Conservation (phyloP, 1,140 invertebrate species). For the Conus betulinus region DNA sequence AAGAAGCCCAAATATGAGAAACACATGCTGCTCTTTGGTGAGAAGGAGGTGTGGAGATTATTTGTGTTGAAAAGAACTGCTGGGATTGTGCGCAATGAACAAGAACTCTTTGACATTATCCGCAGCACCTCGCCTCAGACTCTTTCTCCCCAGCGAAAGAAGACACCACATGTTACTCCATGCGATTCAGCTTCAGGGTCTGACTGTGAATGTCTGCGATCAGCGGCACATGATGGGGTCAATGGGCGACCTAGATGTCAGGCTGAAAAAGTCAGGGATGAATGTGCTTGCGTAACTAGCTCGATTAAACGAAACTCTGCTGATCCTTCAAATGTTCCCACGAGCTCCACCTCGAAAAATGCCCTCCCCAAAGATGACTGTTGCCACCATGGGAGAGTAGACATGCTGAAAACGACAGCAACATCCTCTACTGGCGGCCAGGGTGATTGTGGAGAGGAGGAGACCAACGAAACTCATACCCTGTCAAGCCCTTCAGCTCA, state of each 20-base stretch:
- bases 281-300: conserved; percentile 31
- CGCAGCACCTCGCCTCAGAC: conserved; percentile 3
- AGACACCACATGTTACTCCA: conserved; percentile 7
- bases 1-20: conserved; percentile 62
- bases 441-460: conserved; percentile 23
- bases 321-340: conserved; percentile 15
- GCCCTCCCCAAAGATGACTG: not conserved
- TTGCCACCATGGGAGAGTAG: not conserved
- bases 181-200: conserved; percentile 34
- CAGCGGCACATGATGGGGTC: not conserved
- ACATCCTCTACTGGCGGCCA: conserved; percentile 23
- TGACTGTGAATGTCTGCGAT: conserved; percentile 28
- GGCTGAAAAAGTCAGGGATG: not conserved
- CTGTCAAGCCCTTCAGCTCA: not conserved
- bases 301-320: conserved; percentile 16
- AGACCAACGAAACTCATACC: not conserved
- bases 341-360: conserved; percentile 20
- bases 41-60: conserved; percentile 71
- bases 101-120: conserved; percentile 60
- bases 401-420: conserved; percentile 14
- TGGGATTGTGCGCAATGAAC: conserved; percentile 72
- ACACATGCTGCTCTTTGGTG: conserved; percentile 68
- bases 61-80: conserved; percentile 68
- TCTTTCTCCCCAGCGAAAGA: not conserved
- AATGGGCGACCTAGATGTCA: not conserved